Evolutionary conservation across 2,797 vertebrate species (phyloP).

Genomic region (Pangasius larnaudii): DNA sequence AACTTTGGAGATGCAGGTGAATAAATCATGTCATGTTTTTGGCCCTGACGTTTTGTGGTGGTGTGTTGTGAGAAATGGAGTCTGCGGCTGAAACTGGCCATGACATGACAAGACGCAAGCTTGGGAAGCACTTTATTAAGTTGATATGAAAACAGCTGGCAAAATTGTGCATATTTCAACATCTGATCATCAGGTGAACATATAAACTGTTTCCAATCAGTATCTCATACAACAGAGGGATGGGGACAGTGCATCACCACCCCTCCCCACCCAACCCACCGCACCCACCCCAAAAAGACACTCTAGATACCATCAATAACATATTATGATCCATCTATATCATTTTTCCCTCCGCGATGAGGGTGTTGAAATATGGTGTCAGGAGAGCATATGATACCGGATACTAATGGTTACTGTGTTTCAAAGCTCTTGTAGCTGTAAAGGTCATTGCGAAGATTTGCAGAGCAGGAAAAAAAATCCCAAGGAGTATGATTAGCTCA

Average conservation of each 20-base stretch:
- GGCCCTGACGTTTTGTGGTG: background rate
- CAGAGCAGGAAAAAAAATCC: background rate
- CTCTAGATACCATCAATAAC: constrained; percentile 55
- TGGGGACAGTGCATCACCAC: constrained; percentile 30
- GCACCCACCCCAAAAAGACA: background rate
- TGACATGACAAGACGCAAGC: constrained; percentile 7
- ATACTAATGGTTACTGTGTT: constrained; percentile 55
- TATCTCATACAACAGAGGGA: constrained; percentile 44
- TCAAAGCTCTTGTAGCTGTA: constrained; percentile 44
- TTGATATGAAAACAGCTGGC: constrained; percentile 42
- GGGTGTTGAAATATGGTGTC: constrained; percentile 47
- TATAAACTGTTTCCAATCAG: constrained; percentile 56
- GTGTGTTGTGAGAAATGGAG: background rate
- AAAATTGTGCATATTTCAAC: constrained; percentile 51
- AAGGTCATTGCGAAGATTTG: constrained; percentile 48
- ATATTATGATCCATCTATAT: constrained; percentile 56
- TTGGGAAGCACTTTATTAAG: constrained; percentile 46
- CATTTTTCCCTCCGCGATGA: constrained; percentile 34
- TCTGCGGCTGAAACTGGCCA: background rate
- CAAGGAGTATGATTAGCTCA: background rate
- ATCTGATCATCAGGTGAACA: constrained; percentile 56
- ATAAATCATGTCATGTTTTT: background rate
- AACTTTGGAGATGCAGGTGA: background rate
- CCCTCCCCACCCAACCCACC: background rate
- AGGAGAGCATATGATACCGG: constrained; percentile 42